Conservation (phyloP, 2,113 vertebrate species). For the Phalacrocorax pelagicus region DNA sequence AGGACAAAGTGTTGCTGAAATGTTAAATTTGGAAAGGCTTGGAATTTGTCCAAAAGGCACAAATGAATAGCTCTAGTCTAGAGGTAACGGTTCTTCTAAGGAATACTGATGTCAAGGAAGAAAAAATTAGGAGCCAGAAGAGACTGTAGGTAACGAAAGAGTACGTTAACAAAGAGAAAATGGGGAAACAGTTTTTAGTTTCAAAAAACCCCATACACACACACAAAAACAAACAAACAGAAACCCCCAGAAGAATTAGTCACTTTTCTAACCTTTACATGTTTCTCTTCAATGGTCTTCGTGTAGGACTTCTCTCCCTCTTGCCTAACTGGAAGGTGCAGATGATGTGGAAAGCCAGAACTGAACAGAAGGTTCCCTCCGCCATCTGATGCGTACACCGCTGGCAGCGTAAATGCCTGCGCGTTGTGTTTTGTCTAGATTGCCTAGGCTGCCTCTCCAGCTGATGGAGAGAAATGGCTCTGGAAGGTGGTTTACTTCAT, state of each 20-base stretch:
- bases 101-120: not conserved
- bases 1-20: not conserved
- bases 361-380: not conserved
- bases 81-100: not conserved
- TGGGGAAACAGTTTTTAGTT: not conserved
- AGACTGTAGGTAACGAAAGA: not conserved
- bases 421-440: not conserved
- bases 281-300: not conserved
- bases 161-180: not conserved
- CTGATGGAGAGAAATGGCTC: not conserved
- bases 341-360: not conserved
- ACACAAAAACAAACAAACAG: not conserved
- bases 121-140: not conserved
- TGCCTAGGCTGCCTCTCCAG: not conserved
- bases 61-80: not conserved
- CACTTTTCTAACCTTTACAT: not conserved
- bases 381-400: not conserved
- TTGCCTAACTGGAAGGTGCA: not conserved
- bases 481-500: not conserved
- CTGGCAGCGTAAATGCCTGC: not conserved
- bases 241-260: not conserved
- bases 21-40: not conserved
- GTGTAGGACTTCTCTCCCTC: not conserved
- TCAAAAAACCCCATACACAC: accelerated
- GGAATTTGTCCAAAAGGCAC: not conserved